These are phyloP conservation scores for Gasterosteus aculeatus DNA, from an alignment of 2,113 vertebrate genomes.

Conservation along the genomic window DNA sequence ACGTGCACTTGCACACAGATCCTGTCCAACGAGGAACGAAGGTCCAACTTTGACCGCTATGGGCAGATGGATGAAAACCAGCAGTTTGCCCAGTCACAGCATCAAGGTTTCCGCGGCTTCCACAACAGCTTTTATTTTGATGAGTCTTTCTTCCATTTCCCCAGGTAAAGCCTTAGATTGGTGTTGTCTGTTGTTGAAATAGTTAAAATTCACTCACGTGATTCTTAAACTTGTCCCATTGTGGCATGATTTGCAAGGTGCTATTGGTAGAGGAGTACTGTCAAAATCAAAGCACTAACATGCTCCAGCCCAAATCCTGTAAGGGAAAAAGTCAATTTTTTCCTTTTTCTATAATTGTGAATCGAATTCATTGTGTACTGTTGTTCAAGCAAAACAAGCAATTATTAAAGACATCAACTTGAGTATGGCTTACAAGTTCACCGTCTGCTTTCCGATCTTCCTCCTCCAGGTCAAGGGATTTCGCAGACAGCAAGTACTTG, in stretches of 20 bases:
- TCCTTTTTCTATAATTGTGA: background rate
- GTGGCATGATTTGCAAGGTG: background rate
- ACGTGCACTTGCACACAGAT: constrained; percentile 80
- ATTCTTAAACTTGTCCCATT: background rate
- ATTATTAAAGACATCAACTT: background rate
- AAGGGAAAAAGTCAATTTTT: background rate
- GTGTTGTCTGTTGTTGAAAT: background rate
- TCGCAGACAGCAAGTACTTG: constrained; percentile 89
- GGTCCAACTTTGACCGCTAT: constrained; percentile 89
- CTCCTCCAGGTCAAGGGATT: constrained; percentile 85
- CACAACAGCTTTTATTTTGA: constrained; percentile 94
- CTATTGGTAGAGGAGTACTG: background rate
- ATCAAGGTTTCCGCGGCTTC: constrained; percentile 86
- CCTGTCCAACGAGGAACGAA: constrained; percentile 91
- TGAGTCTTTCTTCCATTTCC: constrained; percentile 94
- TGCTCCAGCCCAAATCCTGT: background rate
- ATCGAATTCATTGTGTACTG: background rate
- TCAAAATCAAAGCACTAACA: background rate
- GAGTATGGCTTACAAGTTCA: background rate
- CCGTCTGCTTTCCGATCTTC: background rate
- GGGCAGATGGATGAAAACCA: constrained; percentile 90
- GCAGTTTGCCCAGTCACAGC: constrained; percentile 82
- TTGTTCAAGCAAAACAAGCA: background rate
- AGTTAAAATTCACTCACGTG: background rate
- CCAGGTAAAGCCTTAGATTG: constrained; percentile 72